Percentiles rank a stretch among this genome's conserved stretches.
phyloP scores from a whole-genome alignment of 1,140 invertebrate species.

The Orussus abietinus region DNA sequence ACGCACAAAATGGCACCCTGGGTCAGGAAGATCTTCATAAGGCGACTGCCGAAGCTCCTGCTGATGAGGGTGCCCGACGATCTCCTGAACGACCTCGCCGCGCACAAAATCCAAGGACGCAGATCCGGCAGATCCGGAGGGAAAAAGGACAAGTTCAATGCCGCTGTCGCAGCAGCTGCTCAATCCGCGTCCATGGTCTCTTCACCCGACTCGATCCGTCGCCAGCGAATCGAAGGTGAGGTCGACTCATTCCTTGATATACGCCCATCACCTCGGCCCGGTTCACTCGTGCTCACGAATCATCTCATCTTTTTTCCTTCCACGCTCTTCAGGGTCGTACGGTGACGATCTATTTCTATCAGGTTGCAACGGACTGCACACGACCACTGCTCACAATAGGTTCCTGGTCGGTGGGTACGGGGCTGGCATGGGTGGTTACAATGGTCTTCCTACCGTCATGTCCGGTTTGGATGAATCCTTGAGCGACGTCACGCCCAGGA shows the following conservation, averaged over 20 bases:
- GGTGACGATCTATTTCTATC: conserved; percentile 5
- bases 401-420: conserved; percentile 68
- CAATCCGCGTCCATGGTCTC: conserved; percentile 68
- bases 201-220: conserved; percentile 68
- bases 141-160: conserved; percentile 65
- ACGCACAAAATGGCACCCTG: conserved; percentile 96
- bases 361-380: conserved; percentile 74
- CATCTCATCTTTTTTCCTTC: not conserved
- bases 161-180: conserved; percentile 61
- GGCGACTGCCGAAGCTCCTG: conserved; percentile 75
- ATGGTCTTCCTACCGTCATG: conserved; percentile 75
- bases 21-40: conserved; percentile 85
- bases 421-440: conserved; percentile 62
- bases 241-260: not conserved
- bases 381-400: conserved; percentile 69
- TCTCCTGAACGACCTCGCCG: conserved; percentile 71
- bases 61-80: conserved; percentile 84
- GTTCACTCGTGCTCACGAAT: no score
- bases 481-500: conserved; percentile 71
- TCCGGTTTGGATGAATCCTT: conserved; percentile 77
- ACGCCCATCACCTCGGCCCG: conserved; percentile 1
- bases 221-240: conserved; percentile 52
- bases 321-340: no score
- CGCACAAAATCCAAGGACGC: conserved; percentile 67
- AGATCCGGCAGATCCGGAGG: conserved; percentile 50